Evolutionary conservation across 2,797 vertebrate genomes (phyloP).

Genomic region (Salmo trutta): DNA sequence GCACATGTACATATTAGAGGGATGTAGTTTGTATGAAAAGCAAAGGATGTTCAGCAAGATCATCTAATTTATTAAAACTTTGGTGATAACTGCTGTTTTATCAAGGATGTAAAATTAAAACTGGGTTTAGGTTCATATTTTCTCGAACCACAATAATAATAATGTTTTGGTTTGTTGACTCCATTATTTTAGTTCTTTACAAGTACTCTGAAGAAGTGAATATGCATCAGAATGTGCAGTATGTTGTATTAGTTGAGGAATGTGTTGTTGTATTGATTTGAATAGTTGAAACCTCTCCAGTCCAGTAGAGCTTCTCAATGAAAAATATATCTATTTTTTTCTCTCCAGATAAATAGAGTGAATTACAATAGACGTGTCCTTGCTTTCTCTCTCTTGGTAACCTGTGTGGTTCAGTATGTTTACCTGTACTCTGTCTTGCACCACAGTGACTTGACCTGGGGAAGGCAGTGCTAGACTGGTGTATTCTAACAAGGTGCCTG

Average conservation of each 20-base stretch:
- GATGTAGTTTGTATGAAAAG: background rate
- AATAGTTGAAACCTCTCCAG: background rate
- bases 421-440: background rate
- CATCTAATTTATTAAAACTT: background rate
- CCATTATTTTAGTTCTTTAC: too few relatives aligned
- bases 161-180: background rate
- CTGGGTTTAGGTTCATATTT: background rate
- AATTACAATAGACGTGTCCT: background rate
- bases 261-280: background rate
- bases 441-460: conserved; percentile 28
- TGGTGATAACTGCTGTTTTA: background rate
- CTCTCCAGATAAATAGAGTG: background rate
- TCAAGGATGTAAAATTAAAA: background rate
- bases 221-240: too few relatives aligned
- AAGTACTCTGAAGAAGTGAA: background rate
- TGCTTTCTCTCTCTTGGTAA: background rate
- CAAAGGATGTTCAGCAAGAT: background rate
- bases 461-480: conserved; percentile 26
- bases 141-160: background rate
- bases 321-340: background rate
- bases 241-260: background rate
- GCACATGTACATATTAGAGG: background rate
- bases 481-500: conserved; percentile 41
- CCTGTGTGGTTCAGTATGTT: background rate
- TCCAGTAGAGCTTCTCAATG: background rate